Percentiles rank a stretch among this genome's conserved stretches.
Evolutionary conservation across 2,797 vertebrate species (phyloP).

Genomic region (Cercopithecus petaurista): DNA sequence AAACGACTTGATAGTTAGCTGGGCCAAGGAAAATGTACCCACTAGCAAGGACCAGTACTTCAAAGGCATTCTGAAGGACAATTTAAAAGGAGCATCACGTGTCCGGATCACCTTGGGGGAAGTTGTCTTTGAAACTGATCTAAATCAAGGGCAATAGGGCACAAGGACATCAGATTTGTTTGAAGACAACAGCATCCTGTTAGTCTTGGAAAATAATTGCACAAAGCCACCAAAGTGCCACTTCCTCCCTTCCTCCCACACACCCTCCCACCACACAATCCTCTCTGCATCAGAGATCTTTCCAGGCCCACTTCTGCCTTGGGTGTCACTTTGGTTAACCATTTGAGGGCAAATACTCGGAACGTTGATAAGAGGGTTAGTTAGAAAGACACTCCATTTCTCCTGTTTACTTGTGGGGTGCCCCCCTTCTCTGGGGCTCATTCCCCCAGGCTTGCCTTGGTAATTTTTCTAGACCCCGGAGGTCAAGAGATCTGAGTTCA

Average conservation of each 20-base stretch:
- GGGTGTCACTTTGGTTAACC: neutral
- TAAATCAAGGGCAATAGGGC: neutral
- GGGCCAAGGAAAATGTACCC: neutral
- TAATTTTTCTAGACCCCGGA: neutral
- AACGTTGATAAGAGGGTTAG: rapidly evolving
- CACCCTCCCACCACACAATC: neutral
- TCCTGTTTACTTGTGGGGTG: rapidly evolving
- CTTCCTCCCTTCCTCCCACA: neutral
- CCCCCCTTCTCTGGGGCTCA: too few relatives aligned
- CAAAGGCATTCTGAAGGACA: constrained; percentile 24
- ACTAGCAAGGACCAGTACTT: neutral
- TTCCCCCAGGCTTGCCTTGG: neutral
- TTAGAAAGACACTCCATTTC: rapidly evolving
- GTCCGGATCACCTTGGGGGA: constrained; percentile 11
- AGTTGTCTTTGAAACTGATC: constrained; percentile 45
- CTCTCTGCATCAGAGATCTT: neutral
- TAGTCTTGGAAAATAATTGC: constrained; percentile 49
- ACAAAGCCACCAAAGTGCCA: neutral
- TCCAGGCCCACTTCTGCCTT: rapidly evolving
- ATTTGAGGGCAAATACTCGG: neutral
- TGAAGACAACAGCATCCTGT: constrained; percentile 53
- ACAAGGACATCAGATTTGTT: constrained; percentile 65
- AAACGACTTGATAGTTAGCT: neutral
- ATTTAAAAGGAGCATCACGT: neutral
- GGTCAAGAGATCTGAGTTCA: neutral